Percentiles rank a stretch among this genome's conserved stretches.
phyloP scores from a whole-genome alignment of 2,797 vertebrate species.

The Sebastes diploproa region DNA sequence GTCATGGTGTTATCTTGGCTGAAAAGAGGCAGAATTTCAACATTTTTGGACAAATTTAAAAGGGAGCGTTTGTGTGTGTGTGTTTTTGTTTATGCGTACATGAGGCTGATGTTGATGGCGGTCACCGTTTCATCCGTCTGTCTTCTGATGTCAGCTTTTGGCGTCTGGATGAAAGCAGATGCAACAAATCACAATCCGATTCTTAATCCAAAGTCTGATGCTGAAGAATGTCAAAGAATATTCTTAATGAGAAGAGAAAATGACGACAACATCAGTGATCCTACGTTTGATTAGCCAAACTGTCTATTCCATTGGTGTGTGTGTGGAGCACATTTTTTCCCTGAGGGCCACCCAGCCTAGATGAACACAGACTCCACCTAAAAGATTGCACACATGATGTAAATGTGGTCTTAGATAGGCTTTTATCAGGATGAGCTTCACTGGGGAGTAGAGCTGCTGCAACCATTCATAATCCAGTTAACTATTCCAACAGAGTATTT shows the following conservation, averaged over 20 bases:
- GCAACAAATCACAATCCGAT: not conserved
- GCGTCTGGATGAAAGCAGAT: constrained; percentile 38
- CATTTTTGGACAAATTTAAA: constrained; percentile 20
- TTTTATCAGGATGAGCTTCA: not conserved
- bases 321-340: not conserved
- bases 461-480: not conserved
- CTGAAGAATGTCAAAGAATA: not conserved
- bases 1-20: constrained; percentile 22
- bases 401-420: not conserved
- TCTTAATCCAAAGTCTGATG: constrained; percentile 7
- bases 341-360: not conserved
- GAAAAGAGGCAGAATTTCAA: constrained; percentile 10
- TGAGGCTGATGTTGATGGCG: not conserved
- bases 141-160: constrained; percentile 33
- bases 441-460: not conserved
- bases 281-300: constrained; percentile 1
- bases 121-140: constrained; percentile 4
- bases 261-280: not conserved
- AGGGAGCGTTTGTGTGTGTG: not conserved
- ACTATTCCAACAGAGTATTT: not conserved
- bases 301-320: not conserved
- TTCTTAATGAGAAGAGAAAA: constrained; percentile 23
- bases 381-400: not conserved
- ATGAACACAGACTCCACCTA: not conserved
- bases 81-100: not conserved